Base-by-base conservation (phyloP, 1,140 invertebrate species). In the Orius laevigatus region DNA sequence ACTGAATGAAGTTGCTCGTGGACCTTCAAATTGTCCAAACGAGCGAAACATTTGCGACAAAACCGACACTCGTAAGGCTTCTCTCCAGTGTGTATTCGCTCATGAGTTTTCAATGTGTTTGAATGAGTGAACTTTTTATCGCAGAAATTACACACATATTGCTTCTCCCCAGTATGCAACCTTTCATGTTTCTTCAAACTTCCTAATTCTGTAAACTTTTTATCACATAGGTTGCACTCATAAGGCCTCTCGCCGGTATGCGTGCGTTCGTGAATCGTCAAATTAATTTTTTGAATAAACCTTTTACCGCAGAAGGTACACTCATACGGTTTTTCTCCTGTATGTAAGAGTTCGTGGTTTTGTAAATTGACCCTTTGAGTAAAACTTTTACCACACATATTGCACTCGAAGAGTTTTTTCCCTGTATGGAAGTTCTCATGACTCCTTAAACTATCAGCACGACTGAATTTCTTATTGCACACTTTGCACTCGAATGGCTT, bases 61-160 rank as follows among this genome's bases (percentile, higher is more conserved):
- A 47, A 36, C 2, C 38, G 32, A 20, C 45, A 47, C 1, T 12
- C 20, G 33, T 36, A 47, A n/a, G n/a, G n/a, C n/a, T n/a, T n/a
- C n/a, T n/a, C n/a, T n/a, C n/a, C n/a, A n/a, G n/a, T n/a, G n/a
- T 69, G 67, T 20, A 55, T 59, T 9, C 62, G 45, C 9, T 58
- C 52, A 50, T 70, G 69, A 33, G 55, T 57, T 34, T 61, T 48
- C 5, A 72, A 56, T 55, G 68, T 66, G 0, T 64, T 66, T 50
- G 64, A 68, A 42, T 68, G 61, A 0, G 48, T 48, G 51, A 70
- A 71, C 14, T 56, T 49, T 56, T 62, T 65, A 0, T 55, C 54
- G 49, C 70, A 72, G 35, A 62, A 56, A n/a, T 53, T 43, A 54
- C 70, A 72, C 19, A 61, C 63, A 50, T 59, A 61, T 1, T 62